Conservation (phyloP, 2,797 vertebrate species). For the Sus cebifrons region DNA sequence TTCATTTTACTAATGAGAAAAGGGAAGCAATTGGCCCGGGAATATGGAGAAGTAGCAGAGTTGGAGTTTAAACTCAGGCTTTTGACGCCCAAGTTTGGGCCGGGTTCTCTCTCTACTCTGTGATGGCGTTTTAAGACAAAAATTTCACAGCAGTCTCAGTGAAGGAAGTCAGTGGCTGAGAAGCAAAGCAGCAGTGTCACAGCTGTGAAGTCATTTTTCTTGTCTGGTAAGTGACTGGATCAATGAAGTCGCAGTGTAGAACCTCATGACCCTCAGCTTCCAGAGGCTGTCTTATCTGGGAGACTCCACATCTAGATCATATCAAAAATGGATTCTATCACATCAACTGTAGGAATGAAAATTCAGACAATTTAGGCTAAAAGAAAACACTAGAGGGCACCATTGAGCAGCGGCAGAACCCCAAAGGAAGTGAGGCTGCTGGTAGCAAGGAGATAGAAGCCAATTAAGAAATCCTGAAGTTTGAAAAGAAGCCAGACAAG, state of each 20-base stretch:
- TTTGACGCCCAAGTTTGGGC: background rate
- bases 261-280: background rate
- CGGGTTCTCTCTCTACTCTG: background rate
- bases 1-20: background rate
- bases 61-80: background rate
- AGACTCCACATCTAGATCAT: background rate
- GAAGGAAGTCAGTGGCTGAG: background rate
- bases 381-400: constrained; percentile 70
- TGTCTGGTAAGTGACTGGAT: background rate
- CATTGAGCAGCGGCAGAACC: background rate
- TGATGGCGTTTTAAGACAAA: background rate
- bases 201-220: background rate
- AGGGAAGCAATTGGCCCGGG: background rate
- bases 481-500: background rate
- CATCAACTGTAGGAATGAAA: background rate
- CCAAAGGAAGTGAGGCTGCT: accelerated
- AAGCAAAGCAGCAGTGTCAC: background rate
- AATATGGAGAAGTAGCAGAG: background rate
- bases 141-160: background rate
- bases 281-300: background rate
- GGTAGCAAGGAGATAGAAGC: background rate
- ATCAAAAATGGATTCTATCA: constrained; percentile 3
- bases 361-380: background rate
- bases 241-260: accelerated
- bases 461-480: background rate